A percentile compares a stretch with the other conserved stretches of the same genome.
These are phyloP conservation scores for Clarias batrachus DNA, from an alignment of 2,113 vertebrate species.

Conservation along the genomic window DNA sequence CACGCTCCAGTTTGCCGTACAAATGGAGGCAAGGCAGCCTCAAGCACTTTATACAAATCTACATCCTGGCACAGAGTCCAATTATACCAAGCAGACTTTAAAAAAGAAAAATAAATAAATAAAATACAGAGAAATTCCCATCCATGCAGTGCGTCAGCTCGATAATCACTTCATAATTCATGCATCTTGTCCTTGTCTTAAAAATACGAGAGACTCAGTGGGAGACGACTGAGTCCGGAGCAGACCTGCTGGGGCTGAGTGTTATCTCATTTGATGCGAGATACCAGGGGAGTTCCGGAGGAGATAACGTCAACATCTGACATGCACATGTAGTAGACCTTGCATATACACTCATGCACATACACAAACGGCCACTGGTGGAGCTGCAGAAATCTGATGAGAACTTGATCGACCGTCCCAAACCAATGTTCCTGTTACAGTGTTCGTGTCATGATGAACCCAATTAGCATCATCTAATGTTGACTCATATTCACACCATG, in stretches of 20 bases:
- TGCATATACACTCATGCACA: not conserved
- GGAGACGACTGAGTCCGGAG: slow-evolving; percentile 17
- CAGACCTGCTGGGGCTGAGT: slow-evolving; percentile 10
- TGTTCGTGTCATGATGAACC: not conserved
- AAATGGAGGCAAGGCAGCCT: not conserved
- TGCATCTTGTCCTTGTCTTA: not conserved
- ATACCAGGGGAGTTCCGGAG: not conserved
- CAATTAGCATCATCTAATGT: not conserved
- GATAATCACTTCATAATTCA: not conserved
- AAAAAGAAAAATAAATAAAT: not conserved
- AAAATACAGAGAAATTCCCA: not conserved
- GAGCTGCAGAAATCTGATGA: not conserved
- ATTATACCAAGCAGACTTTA: too few species aligned
- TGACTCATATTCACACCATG: not conserved
- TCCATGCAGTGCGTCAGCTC: not conserved
- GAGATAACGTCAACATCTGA: slow-evolving; percentile 15
- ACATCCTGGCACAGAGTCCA: too few species aligned
- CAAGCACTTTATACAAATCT: not conserved
- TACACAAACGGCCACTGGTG: not conserved
- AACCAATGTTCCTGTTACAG: not conserved
- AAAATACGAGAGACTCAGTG: not conserved
- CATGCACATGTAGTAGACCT: not conserved
- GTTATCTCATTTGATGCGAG: slow-evolving; percentile 20
- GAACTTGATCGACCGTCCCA: not conserved
- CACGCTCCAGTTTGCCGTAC: not conserved